Evolutionary conservation across 2,888 invertebrate species (phyloP), one percentile per base, ranked within the genome.

Genomic region (Cephalotes varians): DNA sequence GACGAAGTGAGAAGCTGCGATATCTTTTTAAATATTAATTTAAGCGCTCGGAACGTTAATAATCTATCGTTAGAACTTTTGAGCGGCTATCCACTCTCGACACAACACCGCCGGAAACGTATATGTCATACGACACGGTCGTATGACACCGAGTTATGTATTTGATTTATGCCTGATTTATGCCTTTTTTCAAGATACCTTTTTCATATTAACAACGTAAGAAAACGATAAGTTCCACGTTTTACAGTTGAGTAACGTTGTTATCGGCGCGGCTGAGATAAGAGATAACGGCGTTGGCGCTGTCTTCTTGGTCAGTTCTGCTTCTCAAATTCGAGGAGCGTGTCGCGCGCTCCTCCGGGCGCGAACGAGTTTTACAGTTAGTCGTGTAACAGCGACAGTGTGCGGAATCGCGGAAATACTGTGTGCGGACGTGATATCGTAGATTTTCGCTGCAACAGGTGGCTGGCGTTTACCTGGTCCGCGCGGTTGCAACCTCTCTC

Each of bases 221-320:
- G 34, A 15, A 49, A 21, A n/a, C 47, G 71, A 60, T 56, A 60
- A 79, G 44, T 40, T 31, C n/a, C 60, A 47, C 40, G 44, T 67
- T 77, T 65, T 47, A 54, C 31, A 76, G 81, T 85, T 84, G 85
- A 85, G 85, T 85, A 73, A 88, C 87, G 76, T 81, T 82, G 88
- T 90, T 90, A 90, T 90, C 90, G 72, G 47, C 18, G 12, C 44
- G 28, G 40, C 64, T 69, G 90, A 44, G 64, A 90, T 90, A 90
- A 90, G 88, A 90, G 88, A 90, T 90, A 90, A 90, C 80, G 80
- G 54, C 81, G 80, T 81, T 76, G 82, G 77, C 67, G 40, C 85
- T 72, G 85, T 73, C 51, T 76, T 51, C 69, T 69, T 83, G 82
- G 83, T 85, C 77, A 44, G 69, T 79, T 56, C 65, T 44, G 44